Base-by-base conservation (phyloP, 2,888 invertebrate genomes). In the Sericinus montela region DNA sequence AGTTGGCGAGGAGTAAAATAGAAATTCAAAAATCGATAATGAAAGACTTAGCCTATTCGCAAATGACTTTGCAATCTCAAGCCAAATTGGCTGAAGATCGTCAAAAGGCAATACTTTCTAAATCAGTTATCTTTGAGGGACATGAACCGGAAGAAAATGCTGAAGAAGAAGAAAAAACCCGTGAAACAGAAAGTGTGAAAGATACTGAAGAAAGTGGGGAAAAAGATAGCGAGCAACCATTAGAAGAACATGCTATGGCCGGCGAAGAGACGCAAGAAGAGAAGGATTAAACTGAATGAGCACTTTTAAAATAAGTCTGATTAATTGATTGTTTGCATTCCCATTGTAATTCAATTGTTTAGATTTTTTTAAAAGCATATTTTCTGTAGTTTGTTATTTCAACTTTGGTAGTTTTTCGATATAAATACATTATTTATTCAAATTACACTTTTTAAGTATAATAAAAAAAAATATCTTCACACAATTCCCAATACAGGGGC, bases 1-100 rank as follows among this genome's bases (percentile, higher is more conserved):
- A 68, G 53, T 54, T 85, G 4, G 80, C 69, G 40, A 59, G 62
- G 0, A 85, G 86, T 55, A 87, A 80, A 58, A 29, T 75, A 6
- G 80, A 84, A 51, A 75, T 80, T 39, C 82, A 80, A 50, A 87
- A 74, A 55, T 83, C 85, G 11, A 74, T 88, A 47, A 69, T 88
- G 65, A 80, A 75, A 60, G 86, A 84, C 51, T 63, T 86, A 28
- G 75, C 71, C 3, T 71, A 72, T 32, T 80, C 84, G 2, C 72
- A 79, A 49, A 60, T 63, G 50, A 55, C 63, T 1, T 45, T 76
- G 11, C 56, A 63, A 5, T 75, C 77, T 0, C 65, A 67, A 48
- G 50, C 60, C 1, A 67, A 52, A 40, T 40, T 74, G 7, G 48
- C 54, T 16, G 63, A 64, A 19, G 38, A 38, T n/a, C 19, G 38